Percentiles rank a stretch among this genome's conserved stretches.
These are phyloP conservation scores for Neodiprion virginianus DNA, from an alignment of 1,140 invertebrate genomes.

Conservation along the genomic window DNA sequence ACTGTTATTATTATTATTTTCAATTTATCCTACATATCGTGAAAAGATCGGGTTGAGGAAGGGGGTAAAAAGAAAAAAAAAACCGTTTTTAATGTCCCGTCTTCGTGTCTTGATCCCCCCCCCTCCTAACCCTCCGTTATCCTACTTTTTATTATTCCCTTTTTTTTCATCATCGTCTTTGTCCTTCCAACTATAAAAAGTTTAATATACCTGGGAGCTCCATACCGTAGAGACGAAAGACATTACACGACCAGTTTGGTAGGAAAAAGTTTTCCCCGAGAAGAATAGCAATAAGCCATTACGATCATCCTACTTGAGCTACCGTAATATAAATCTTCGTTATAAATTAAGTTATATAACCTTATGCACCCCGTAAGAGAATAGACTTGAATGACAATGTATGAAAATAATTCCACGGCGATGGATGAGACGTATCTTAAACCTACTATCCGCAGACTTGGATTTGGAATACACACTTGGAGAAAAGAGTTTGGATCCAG, in stretches of 20 bases:
- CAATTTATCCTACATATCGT: too few relatives aligned
- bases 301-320: conserved; percentile 43
- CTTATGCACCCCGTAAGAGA: conserved; percentile 16
- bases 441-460: neutral
- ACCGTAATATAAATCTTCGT: conserved; percentile 51
- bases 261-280: conserved; percentile 39
- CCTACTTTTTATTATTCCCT: neutral
- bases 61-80: conserved; percentile 8
- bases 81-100: conserved; percentile 43
- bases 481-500: neutral
- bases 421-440: too few relatives aligned
- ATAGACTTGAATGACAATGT: conserved; percentile 2
- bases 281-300: conserved; percentile 46
- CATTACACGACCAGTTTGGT: neutral
- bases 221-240: conserved; percentile 21
- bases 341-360: conserved; percentile 39
- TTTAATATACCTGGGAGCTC: conserved; percentile 39
- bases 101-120: neutral
- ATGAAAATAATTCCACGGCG: too few relatives aligned
- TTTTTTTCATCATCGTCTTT: conserved; percentile 28
- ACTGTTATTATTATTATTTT: too few relatives aligned
- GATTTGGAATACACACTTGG: conserved; percentile 11
- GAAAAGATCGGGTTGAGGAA: conserved; percentile 4
- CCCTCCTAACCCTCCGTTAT: neutral
- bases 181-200: conserved; percentile 44